Base-by-base conservation (phyloP, 2,113 vertebrate species). In the Grus americana region DNA sequence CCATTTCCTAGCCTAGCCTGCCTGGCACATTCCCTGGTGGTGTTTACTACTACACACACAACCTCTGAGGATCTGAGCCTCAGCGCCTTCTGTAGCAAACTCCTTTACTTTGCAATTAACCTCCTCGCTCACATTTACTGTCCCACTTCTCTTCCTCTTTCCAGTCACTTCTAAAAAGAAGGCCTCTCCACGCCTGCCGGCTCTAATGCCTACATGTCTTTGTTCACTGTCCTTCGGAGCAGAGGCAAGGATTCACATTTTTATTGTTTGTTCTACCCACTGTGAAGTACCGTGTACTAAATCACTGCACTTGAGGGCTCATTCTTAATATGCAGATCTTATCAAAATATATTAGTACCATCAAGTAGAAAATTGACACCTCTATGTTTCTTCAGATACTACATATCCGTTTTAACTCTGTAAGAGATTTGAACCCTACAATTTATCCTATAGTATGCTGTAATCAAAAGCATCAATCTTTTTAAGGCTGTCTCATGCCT, bases 251-350 rank as follows among this genome's bases (percentile, higher is more conserved):
- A 96, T 88, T 63, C 90, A 63, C 26, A 17, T 34, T 93, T 76
- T 54, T 71, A 61, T 46, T 76, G 82, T 86, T 93, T 67, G 12
- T 21, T 74, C 46, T 68, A 54, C 67, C 72, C 46, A 12, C 55
- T 47, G 49, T 29, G 79, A 93, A 88, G 85, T 30, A 55, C 49
- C 46, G 50, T 9, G 23, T 67, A 71, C 61, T 93, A 93, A 96
- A 93, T 94, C 86, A 83, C 44, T 26, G 18, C 67, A 88, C 79
- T 88, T 83, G 75, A 83, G 38, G 32, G 47, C 42, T 90, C 30
- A 30, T 71, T 96, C 79, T 86, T 78, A 93, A 94, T 88, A 96
- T 94, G 90, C 59, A 96, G 90, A 96, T 90, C 83, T 93, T 96
- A 96, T 95, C 86, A 94, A 96, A 92, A 94, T 88, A 57, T 88